phyloP scores from a whole-genome alignment of 2,113 vertebrate genomes.

The Podocnemis expansa region DNA sequence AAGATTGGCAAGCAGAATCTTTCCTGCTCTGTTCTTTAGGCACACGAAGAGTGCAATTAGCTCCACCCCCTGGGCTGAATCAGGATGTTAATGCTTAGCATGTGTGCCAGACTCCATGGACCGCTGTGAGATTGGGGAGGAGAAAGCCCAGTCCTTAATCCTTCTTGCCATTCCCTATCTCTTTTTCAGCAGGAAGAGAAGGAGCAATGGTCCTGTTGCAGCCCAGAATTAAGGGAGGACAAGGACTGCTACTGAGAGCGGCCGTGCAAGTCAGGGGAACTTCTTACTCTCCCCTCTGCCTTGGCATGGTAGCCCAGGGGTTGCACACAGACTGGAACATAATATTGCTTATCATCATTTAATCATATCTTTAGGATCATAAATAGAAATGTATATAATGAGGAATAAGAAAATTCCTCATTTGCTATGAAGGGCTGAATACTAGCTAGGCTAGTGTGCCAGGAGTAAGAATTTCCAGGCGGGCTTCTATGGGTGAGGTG shows the following conservation, averaged over 20 bases:
- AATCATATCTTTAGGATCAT: neutral
- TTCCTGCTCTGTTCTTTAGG: neutral
- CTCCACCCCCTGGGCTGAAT: neutral
- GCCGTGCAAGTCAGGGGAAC: neutral
- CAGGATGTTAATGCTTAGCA: neutral
- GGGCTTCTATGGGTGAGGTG: neutral
- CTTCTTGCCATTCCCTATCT: neutral
- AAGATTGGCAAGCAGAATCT: neutral
- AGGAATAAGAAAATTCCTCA: neutral
- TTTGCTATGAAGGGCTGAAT: neutral
- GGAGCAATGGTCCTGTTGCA: neutral
- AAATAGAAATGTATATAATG: neutral
- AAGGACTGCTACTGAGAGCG: too few relatives aligned
- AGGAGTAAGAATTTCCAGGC: neutral
- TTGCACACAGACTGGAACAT: neutral
- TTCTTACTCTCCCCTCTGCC: neutral
- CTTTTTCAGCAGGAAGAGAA: neutral
- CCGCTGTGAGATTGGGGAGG: neutral
- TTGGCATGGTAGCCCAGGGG: neutral
- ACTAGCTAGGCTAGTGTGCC: neutral
- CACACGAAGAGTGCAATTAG: neutral
- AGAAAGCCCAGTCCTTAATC: neutral
- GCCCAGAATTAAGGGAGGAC: fast-evolving
- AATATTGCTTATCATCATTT: neutral
- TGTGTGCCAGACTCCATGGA: neutral